Conservation (phyloP, 1,140 invertebrate species). For the Conus ventricosus region DNA sequence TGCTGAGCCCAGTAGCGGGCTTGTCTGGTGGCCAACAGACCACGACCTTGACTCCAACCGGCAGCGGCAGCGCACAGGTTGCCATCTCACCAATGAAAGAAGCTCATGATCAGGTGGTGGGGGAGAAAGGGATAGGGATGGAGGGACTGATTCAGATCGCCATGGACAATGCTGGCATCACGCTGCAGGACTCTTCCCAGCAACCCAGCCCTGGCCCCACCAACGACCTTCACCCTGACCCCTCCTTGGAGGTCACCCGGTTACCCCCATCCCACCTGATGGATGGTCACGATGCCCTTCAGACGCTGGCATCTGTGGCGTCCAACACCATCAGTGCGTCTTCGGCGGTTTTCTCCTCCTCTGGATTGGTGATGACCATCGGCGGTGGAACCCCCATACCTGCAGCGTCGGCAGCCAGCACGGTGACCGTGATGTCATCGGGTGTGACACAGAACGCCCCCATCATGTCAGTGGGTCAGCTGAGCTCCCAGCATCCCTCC, state of each 20-base stretch:
- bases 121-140: constrained; percentile 19
- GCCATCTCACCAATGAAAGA: background rate
- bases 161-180: constrained; percentile 68
- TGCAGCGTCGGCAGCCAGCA: constrained; percentile 18
- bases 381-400: constrained; percentile 27
- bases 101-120: background rate
- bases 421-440: constrained; percentile 21
- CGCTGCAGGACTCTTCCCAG: constrained; percentile 38
- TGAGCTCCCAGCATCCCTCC: constrained; percentile 33
- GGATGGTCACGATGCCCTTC: constrained; percentile 25
- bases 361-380: background rate
- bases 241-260: background rate
- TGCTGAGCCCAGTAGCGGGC: background rate
- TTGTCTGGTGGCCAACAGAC: background rate
- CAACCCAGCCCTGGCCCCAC: constrained; percentile 45
- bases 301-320: constrained; percentile 65
- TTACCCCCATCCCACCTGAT: background rate
- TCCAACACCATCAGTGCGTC: constrained; percentile 54
- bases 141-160: constrained; percentile 62
- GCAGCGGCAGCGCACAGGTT: background rate
- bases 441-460: constrained; percentile 34
- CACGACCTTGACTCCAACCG: background rate
- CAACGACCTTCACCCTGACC: background rate
- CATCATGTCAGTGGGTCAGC: constrained; percentile 49
- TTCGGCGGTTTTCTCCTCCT: constrained; percentile 27